Percentiles rank a stretch among this genome's conserved stretches.
phyloP scores from a whole-genome alignment of 2,113 vertebrate genomes.

The Boulengeromyrus knoepffleri region DNA sequence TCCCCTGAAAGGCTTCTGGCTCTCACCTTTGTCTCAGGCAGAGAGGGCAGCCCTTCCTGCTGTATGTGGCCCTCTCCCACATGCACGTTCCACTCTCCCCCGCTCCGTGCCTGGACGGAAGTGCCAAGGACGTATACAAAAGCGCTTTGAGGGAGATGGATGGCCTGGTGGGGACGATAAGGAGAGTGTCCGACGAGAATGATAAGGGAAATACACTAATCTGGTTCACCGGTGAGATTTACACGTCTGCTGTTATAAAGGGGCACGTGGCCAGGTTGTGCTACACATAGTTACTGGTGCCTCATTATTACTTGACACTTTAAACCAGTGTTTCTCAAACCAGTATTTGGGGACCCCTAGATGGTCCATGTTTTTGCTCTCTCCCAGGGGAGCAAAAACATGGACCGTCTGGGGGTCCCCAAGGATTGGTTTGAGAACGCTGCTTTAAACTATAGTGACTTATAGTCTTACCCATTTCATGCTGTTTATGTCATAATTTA shows the following conservation, averaged over 20 bases:
- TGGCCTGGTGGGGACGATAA: slow-evolving; percentile 69
- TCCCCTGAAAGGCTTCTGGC: not conserved
- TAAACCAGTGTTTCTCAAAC: not conserved
- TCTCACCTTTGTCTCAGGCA: slow-evolving; percentile 45
- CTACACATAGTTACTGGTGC: not conserved
- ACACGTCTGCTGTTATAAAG: too few species aligned
- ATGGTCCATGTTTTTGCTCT: not conserved
- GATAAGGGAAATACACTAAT: slow-evolving; percentile 69
- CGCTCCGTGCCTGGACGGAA: not conserved
- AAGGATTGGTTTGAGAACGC: not conserved
- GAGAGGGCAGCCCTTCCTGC: slow-evolving; percentile 70
- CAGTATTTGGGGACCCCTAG: not conserved
- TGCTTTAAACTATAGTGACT: not conserved
- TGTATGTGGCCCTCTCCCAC: slow-evolving; percentile 81
- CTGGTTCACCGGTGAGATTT: slow-evolving; percentile 79
- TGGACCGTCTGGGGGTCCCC: not conserved
- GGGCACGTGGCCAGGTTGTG: too few species aligned
- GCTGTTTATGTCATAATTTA: not conserved
- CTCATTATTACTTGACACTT: not conserved
- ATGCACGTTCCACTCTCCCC: slow-evolving; percentile 84
- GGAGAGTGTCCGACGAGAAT: slow-evolving; percentile 47
- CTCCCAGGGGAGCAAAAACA: too few species aligned
- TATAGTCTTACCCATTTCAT: not conserved
- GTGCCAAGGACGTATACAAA: slow-evolving; percentile 44
- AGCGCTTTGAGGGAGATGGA: slow-evolving; percentile 80